These are phyloP conservation scores for Ectropis crepuscularia DNA, from an alignment of 2,888 invertebrate genomes.

Conservation along the genomic window DNA sequence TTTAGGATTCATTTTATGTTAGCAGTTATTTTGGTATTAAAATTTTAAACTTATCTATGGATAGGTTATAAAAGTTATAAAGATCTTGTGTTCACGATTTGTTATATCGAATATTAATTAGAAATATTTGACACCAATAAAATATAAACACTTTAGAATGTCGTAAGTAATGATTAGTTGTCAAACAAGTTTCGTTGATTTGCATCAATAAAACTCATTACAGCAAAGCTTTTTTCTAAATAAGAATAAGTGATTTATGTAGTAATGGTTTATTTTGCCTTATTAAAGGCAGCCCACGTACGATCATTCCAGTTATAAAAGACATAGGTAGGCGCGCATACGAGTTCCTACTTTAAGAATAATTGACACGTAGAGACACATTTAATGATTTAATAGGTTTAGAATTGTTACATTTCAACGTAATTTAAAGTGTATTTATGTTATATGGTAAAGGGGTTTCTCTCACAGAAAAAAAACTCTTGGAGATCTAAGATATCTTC, in stretches of 20 bases:
- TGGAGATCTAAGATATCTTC: too few species aligned
- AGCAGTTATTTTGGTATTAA: conserved; percentile 15
- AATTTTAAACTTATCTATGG: conserved; percentile 25
- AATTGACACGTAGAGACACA: too few species aligned
- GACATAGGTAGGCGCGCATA: not conserved
- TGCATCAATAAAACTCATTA: conserved; percentile 2
- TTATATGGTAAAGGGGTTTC: too few species aligned
- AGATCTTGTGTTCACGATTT: conserved; percentile 23
- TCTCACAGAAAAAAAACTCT: too few species aligned
- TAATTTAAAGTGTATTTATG: too few species aligned
- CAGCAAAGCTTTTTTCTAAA: not conserved
- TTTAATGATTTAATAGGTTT: too few species aligned
- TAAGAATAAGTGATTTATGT: not conserved
- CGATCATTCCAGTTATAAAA: not conserved
- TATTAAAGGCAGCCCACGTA: conserved; percentile 2
- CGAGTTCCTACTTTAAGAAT: not conserved
- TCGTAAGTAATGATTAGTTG: conserved; percentile 12
- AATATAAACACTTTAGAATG: conserved; percentile 15
- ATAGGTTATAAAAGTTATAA: conserved; percentile 21
- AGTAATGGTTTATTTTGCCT: not conserved
- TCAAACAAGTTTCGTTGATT: conserved; percentile 12
- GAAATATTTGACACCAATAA: conserved; percentile 18
- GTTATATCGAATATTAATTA: conserved; percentile 15
- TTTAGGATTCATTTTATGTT: conserved; percentile 24
- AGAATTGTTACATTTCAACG: too few species aligned